A percentile compares a stretch with the other conserved stretches of the same genome.
Conservation (phyloP, 2,797 vertebrate species). For the Carcharodon carcharias region DNA sequence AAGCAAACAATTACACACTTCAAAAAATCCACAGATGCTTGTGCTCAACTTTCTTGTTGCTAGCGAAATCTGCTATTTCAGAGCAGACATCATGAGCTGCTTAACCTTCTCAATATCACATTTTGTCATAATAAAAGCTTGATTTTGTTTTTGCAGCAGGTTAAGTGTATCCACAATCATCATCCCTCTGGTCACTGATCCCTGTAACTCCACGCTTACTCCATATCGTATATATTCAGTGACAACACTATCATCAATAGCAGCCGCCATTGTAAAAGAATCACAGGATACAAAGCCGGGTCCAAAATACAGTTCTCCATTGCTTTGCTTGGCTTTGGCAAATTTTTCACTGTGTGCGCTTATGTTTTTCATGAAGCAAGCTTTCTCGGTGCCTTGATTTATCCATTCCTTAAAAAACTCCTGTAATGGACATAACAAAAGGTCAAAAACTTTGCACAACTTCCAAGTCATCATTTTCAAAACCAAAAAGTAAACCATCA, state of each 20-base stretch:
- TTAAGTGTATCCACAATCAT: conserved; percentile 57
- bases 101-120: conserved; percentile 56
- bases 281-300: conserved; percentile 64
- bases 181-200: conserved; percentile 58
- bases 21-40: neutral
- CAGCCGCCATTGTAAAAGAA: conserved; percentile 60
- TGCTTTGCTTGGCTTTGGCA: conserved; percentile 45
- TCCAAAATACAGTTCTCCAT: conserved; percentile 54
- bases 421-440: conserved; percentile 45
- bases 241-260: conserved; percentile 55
- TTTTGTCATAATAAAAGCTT: conserved; percentile 52
- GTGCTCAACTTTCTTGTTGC: neutral
- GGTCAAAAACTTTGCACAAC: neutral
- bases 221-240: conserved; percentile 55
- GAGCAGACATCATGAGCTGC: conserved; percentile 53
- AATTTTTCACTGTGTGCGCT: conserved; percentile 58
- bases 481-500: neutral
- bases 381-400: conserved; percentile 53
- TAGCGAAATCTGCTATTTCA: conserved; percentile 40
- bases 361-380: conserved; percentile 60
- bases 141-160: conserved; percentile 56
- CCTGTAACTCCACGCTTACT: conserved; percentile 60
- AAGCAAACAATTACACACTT: neutral
- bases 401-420: conserved; percentile 62
- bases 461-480: neutral